phyloP scores from a whole-genome alignment of 1,140 invertebrate species.

The Agrypnia vestita region DNA sequence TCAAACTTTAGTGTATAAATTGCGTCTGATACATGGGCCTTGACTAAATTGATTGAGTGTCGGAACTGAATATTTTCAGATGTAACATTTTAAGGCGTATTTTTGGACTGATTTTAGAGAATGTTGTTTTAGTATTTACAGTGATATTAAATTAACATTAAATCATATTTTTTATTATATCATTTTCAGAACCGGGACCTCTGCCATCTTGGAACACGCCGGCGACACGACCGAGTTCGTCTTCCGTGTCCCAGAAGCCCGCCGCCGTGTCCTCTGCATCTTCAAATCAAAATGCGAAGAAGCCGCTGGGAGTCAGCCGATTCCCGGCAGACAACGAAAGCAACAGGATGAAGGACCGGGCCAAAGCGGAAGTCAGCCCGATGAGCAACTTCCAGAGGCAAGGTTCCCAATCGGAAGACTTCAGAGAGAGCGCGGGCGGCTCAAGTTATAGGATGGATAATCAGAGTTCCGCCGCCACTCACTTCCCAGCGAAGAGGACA shows the following conservation, averaged over 20 bases:
- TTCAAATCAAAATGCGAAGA: background rate
- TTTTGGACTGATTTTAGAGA: too few species aligned
- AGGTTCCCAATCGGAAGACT: background rate
- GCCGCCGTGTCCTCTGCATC: background rate
- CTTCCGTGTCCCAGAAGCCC: background rate
- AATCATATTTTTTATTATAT: too few species aligned
- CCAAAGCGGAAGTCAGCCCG: background rate
- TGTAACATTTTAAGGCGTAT: too few species aligned
- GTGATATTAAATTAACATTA: too few species aligned
- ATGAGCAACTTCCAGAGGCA: too few species aligned
- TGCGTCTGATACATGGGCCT: too few species aligned
- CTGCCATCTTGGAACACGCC: slow-evolving; percentile 61
- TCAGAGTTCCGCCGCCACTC: background rate
- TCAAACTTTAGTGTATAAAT: too few species aligned
- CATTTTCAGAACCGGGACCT: slow-evolving; percentile 63
- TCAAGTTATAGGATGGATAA: too few species aligned
- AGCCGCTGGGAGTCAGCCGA: background rate
- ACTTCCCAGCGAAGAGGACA: slow-evolving; percentile 62
- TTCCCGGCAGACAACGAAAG: background rate
- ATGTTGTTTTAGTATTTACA: too few species aligned
- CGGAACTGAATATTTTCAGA: too few species aligned
- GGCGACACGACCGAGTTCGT: background rate
- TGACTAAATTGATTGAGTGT: too few species aligned
- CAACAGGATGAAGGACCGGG: background rate
- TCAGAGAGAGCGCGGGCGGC: too few species aligned